Percentiles rank a stretch among this genome's conserved stretches.
phyloP scores from a whole-genome alignment of 2,888 invertebrate species.

The Cremastinae sp. region DNA sequence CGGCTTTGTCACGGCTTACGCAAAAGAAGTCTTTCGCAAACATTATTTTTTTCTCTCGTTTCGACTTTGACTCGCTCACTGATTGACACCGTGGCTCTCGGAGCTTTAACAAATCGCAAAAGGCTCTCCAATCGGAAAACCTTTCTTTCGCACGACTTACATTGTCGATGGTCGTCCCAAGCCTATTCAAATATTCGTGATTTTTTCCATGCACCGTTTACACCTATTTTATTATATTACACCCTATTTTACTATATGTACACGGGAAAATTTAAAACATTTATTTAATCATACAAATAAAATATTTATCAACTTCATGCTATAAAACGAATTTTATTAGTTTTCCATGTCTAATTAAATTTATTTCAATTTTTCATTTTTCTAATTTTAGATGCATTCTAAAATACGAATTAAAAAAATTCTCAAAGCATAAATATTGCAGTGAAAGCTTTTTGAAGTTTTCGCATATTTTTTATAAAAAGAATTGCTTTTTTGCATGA shows the following conservation, averaged over 20 bases:
- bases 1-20: slow-evolving; percentile 55
- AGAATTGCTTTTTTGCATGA: slow-evolving; percentile 6
- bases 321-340: no score
- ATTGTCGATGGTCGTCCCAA: slow-evolving; percentile 64
- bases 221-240: neutral
- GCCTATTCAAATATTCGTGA: slow-evolving; percentile 68
- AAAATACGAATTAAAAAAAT: no score
- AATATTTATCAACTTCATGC: no score
- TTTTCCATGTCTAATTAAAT: no score
- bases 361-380: no score
- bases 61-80: slow-evolving; percentile 59
- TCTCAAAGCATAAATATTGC: no score
- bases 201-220: slow-evolving; percentile 24
- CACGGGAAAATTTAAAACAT: no score
- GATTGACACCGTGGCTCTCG: slow-evolving; percentile 73
- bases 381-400: no score
- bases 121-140: slow-evolving; percentile 59
- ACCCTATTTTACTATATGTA: no score
- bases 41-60: slow-evolving; percentile 15
- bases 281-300: no score
- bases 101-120: slow-evolving; percentile 43
- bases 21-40: slow-evolving; percentile 52
- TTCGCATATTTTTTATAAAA: neutral
- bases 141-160: slow-evolving; percentile 70
- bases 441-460: no score